Percentiles rank a stretch among this genome's conserved stretches.
phyloP scores from a whole-genome alignment of 2,113 vertebrate genomes.

The Pluvialis apricaria region DNA sequence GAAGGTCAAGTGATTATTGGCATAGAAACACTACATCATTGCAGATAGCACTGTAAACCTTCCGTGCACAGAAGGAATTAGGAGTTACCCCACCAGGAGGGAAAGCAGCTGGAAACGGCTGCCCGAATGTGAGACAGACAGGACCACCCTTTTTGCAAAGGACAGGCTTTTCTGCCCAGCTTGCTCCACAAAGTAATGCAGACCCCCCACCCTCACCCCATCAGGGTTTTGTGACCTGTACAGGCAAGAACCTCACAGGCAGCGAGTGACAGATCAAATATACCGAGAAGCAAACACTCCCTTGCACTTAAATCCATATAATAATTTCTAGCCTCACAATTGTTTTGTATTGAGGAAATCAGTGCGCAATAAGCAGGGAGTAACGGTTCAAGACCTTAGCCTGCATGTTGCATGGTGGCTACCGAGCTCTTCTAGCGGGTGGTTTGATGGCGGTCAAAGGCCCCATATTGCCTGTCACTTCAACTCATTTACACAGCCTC shows the following conservation, averaged over 20 bases:
- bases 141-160: neutral
- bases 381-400: neutral
- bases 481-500: neutral
- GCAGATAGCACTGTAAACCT: neutral
- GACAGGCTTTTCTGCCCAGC: neutral
- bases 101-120: neutral
- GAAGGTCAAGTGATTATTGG: neutral
- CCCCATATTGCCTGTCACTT: neutral
- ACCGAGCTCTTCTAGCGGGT: neutral
- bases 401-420: neutral
- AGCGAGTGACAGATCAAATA: neutral
- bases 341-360: neutral
- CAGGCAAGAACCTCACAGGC: neutral
- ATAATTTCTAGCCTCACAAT: neutral
- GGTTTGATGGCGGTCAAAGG: neutral
- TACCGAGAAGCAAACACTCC: neutral
- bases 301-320: neutral
- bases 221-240: neutral
- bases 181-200: neutral
- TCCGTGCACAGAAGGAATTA: neutral
- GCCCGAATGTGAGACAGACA: accelerated
- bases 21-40: neutral
- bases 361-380: neutral
- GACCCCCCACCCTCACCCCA: accelerated
- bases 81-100: neutral